Conservation (phyloP, 2,113 vertebrate species). For the Pipa parva region DNA sequence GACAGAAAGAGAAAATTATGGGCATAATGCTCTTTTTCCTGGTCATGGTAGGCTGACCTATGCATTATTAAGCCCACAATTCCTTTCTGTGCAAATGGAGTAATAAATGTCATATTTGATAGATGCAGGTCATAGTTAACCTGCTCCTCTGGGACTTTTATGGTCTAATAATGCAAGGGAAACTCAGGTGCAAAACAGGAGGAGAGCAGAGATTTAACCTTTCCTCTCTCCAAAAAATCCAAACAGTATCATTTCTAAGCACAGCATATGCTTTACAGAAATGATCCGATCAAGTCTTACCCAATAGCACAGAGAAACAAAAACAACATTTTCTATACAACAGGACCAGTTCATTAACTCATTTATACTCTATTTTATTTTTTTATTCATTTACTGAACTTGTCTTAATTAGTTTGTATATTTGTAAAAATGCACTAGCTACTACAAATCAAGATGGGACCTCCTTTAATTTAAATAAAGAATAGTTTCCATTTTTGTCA, state of each 20-base stretch:
- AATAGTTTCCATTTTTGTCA: too few species aligned
- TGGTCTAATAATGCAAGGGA: slow-evolving; percentile 15
- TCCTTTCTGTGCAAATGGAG: slow-evolving; percentile 20
- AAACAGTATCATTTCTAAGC: slow-evolving; percentile 16
- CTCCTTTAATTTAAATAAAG: too few species aligned
- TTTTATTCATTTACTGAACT: too few species aligned
- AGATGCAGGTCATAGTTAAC: slow-evolving; percentile 32
- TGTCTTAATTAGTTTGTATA: too few species aligned
- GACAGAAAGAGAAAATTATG: neutral
- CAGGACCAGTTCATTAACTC: too few species aligned
- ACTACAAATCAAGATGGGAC: too few species aligned
- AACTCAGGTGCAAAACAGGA: slow-evolving; percentile 35
- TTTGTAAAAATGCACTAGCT: too few species aligned
- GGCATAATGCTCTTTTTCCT: neutral
- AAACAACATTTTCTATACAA: too few species aligned
- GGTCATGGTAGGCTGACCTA: slow-evolving; percentile 1
- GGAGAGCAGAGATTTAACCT: slow-evolving; percentile 16
- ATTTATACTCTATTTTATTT: too few species aligned
- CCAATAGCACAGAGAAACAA: too few species aligned
- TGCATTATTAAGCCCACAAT: neutral
- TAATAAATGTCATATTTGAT: slow-evolving; percentile 39
- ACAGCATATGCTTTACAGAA: slow-evolving; percentile 5
- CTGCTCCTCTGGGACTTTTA: slow-evolving; percentile 28
- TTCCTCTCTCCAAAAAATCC: slow-evolving; percentile 9
- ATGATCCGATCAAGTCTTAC: slow-evolving; percentile 5